phyloP scores from a whole-genome alignment of 1,140 invertebrate genomes.

The Lasaia peninsularis region DNA sequence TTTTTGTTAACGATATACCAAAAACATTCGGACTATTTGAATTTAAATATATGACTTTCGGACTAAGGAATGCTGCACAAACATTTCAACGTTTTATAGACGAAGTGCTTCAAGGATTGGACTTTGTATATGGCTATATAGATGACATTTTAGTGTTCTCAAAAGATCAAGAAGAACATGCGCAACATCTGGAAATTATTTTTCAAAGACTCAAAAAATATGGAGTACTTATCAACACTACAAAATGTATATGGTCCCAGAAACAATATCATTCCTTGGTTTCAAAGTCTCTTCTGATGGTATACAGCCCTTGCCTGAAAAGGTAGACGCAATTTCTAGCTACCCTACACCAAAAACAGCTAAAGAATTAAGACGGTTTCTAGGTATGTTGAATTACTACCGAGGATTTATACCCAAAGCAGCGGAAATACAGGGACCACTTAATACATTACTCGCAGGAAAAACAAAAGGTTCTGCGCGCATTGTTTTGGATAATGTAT shows the following conservation, averaged over 20 bases:
- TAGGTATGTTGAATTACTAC: too few relatives aligned
- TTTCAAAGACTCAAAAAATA: slow-evolving; percentile 29
- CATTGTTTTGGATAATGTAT: neutral
- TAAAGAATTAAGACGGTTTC: slow-evolving; percentile 23
- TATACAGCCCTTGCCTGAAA: neutral
- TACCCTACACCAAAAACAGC: slow-evolving; percentile 34
- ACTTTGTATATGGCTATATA: too few relatives aligned
- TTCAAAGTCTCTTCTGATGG: too few relatives aligned
- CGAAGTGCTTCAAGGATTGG: slow-evolving; percentile 9
- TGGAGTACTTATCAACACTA: slow-evolving; percentile 34
- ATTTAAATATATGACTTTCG: slow-evolving; percentile 54
- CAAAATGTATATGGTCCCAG: slow-evolving; percentile 15
- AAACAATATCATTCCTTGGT: too few relatives aligned
- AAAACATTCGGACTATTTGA: slow-evolving; percentile 41
- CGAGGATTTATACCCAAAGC: too few relatives aligned
- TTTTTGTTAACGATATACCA: slow-evolving; percentile 36
- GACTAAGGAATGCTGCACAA: slow-evolving; percentile 32
- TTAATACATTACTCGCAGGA: slow-evolving; percentile 10
- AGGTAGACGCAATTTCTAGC: slow-evolving; percentile 29
- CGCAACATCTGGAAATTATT: slow-evolving; percentile 18
- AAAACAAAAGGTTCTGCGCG: neutral
- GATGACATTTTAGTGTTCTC: too few relatives aligned
- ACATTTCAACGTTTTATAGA: too few relatives aligned
- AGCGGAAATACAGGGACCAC: slow-evolving; percentile 17
- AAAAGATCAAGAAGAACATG: neutral